A percentile compares a stretch with the other conserved stretches of the same genome.
These are phyloP conservation scores for Hemicrepidius hirtus DNA, from an alignment of 2,888 invertebrate species.

Conservation along the genomic window DNA sequence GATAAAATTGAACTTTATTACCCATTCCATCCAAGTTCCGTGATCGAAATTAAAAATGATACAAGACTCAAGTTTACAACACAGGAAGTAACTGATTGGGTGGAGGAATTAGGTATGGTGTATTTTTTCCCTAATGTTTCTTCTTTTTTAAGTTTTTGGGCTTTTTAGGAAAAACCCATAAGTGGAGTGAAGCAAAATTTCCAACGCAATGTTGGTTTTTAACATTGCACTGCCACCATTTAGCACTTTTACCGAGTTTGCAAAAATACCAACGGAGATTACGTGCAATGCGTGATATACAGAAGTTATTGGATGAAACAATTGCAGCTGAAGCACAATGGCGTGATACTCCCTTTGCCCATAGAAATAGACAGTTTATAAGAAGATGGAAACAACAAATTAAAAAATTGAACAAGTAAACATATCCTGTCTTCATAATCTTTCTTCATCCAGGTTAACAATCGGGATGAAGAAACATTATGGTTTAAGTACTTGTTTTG, in stretches of 20 bases:
- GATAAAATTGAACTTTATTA: constrained; percentile 93
- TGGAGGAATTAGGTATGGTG: constrained; percentile 77
- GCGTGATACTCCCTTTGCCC: constrained; percentile 84
- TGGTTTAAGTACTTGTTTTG: constrained; percentile 20
- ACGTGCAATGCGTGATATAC: constrained; percentile 87
- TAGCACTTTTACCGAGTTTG: constrained; percentile 91
- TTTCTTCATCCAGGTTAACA: too few species aligned
- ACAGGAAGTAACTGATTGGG: constrained; percentile 87
- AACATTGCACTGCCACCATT: constrained; percentile 94
- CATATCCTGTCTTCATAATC: too few species aligned
- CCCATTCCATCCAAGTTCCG: constrained; percentile 87
- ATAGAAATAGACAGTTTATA: constrained; percentile 87
- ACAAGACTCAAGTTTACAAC: constrained; percentile 89
- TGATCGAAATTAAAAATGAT: constrained; percentile 84
- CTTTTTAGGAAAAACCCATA: constrained; percentile 74
- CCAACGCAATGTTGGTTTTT: constrained; percentile 98
- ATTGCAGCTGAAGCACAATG: constrained; percentile 88
- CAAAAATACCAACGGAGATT: constrained; percentile 87
- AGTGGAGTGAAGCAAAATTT: constrained; percentile 90
- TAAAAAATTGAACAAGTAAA: constrained; percentile 81
- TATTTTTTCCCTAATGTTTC: background rate
- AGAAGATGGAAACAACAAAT: constrained; percentile 92
- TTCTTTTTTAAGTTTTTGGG: constrained; percentile 13
- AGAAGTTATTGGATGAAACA: constrained; percentile 90
- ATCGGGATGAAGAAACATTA: too few species aligned